A percentile compares a stretch with the other conserved stretches of the same genome.
phyloP scores from a whole-genome alignment of 1,140 invertebrate species.

The Medauroidea extradentata region DNA sequence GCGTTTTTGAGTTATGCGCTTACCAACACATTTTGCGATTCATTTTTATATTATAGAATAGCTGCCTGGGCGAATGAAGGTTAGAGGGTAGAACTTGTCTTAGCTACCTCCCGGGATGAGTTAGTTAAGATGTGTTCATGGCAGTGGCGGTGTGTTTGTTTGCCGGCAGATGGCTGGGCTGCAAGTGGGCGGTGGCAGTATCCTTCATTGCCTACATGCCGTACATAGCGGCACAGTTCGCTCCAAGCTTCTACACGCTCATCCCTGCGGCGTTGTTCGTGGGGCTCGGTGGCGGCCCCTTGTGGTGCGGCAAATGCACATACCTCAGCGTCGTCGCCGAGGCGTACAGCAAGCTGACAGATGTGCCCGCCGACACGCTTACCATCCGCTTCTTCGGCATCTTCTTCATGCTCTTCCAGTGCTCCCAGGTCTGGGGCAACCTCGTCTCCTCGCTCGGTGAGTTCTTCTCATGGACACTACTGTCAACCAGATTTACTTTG shows the following conservation, averaged over 20 bases:
- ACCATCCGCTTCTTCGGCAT: slow-evolving; percentile 84
- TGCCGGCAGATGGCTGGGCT: slow-evolving; percentile 65
- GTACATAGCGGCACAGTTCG: slow-evolving; percentile 83
- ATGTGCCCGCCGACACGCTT: slow-evolving; percentile 60
- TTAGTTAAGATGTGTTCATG: too few relatives aligned
- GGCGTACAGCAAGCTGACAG: slow-evolving; percentile 61
- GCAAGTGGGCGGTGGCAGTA: slow-evolving; percentile 81
- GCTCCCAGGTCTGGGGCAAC: slow-evolving; percentile 90
- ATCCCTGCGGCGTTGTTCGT: slow-evolving; percentile 80
- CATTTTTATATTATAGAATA: too few relatives aligned
- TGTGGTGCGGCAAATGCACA: slow-evolving; percentile 88
- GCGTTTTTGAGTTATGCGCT: too few relatives aligned
- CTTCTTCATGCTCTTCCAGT: slow-evolving; percentile 92
- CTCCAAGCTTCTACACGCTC: slow-evolving; percentile 75
- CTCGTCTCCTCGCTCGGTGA: slow-evolving; percentile 80
- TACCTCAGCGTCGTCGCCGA: slow-evolving; percentile 78
- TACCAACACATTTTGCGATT: too few relatives aligned
- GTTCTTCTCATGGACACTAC: too few relatives aligned
- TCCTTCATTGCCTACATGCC: slow-evolving; percentile 82
- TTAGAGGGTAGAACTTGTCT: too few relatives aligned
- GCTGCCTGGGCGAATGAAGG: too few relatives aligned
- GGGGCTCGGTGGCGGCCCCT: slow-evolving; percentile 80
- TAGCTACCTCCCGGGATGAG: too few relatives aligned
- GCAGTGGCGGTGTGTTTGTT: not conserved
- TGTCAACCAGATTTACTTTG: too few relatives aligned